Base-by-base conservation (phyloP, 2,888 invertebrate genomes). In the Acleris emargana region DNA sequence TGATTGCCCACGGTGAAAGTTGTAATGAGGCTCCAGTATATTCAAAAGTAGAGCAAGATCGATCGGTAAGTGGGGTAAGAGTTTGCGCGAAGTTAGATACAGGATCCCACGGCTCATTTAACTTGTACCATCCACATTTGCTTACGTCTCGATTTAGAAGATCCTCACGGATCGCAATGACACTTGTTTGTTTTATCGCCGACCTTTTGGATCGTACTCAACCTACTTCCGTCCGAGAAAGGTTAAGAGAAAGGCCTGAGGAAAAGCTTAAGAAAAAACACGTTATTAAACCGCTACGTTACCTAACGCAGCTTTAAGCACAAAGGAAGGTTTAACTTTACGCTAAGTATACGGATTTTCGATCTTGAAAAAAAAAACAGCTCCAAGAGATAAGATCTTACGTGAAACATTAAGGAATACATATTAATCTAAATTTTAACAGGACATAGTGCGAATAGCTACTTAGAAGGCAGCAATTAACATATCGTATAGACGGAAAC, bases 111-210 rank as follows among this genome's bases (percentile, higher is more conserved):
- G 84, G 79, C 83, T 85, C 87, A 88, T 88, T 87, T 80, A 86
- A 86, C 85, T 88, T 84, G 75, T 76, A 76, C 80, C 77, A 81
- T 84, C 74, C 78, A 82, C 83, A 86, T 87, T 87, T 86, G 85
- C 87, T 86, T 86, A 81, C 85, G 81, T 82, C 77, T 81, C 80
- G 74, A 78, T 78, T 79, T 78, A 75, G 80, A 71, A 79, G 78
- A 75, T 80, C 76, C 77, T 79, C 74, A 73, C 75, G 78, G 71
- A 77, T 79, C 80, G 81, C 83, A 81, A 85, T 82, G 82, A 80
- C 80, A 83, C 81, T 86, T 84, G 83, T 83, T 84, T 80, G 78
- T 82, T 87, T 86, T 88, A 88, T 85, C 73, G 77, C 68, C 76
- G 76, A 82, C 82, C 83, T 83, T 84, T 81, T 78, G 76, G 76